Conservation (phyloP, 2,888 invertebrate species). For the Azorinus chamasolen region DNA sequence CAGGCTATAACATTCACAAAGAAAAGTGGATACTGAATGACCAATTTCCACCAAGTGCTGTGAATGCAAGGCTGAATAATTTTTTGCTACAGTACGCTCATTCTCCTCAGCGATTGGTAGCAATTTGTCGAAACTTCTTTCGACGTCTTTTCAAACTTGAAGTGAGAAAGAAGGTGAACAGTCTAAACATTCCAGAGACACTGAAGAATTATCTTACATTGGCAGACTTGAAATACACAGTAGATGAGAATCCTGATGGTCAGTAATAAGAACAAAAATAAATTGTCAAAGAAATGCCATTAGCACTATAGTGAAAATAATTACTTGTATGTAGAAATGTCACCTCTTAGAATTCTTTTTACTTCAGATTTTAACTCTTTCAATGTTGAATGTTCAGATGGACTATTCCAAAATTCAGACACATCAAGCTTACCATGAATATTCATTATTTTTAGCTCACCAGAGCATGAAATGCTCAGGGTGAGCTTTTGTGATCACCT, state of each 20-base stretch:
- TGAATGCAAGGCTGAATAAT: constrained; percentile 26
- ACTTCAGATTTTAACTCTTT: too few species aligned
- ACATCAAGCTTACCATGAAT: too few species aligned
- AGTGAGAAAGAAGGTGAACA: constrained; percentile 53
- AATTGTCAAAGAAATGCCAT: too few species aligned
- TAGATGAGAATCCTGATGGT: not conserved
- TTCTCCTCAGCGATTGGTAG: constrained; percentile 68
- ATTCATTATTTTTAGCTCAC: too few species aligned
- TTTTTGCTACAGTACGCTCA: constrained; percentile 64
- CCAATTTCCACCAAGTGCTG: constrained; percentile 50
- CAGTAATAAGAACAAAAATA: not conserved
- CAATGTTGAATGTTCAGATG: too few species aligned
- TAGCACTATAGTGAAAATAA: too few species aligned
- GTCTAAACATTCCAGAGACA: constrained; percentile 67
- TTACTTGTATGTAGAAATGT: too few species aligned
- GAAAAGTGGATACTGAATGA: constrained; percentile 73
- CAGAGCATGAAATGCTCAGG: too few species aligned
- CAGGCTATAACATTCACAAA: constrained; percentile 72
- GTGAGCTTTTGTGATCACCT: too few species aligned
- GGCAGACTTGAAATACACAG: constrained; percentile 43
- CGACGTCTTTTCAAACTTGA: constrained; percentile 63
- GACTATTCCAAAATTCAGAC: too few species aligned
- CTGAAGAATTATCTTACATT: constrained; percentile 68
- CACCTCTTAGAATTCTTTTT: too few species aligned
- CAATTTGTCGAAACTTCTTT: constrained; percentile 72